Conservation (phyloP, 1,140 invertebrate genomes). For the Bombus affinis region DNA sequence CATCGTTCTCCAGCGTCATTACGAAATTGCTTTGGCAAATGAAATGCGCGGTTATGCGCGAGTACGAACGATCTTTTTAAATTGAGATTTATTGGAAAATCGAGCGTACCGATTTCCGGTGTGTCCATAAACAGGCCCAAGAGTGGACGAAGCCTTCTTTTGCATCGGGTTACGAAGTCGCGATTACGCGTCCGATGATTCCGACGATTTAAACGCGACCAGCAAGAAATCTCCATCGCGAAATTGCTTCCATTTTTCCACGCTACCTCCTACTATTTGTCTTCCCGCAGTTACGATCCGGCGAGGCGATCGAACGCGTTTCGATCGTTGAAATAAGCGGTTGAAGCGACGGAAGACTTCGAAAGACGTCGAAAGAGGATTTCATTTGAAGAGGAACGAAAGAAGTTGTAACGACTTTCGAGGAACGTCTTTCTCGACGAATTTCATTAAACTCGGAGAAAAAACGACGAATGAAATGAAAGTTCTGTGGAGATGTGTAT, state of each 20-base stretch:
- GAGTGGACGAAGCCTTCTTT: background rate
- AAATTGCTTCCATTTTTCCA: slow-evolving; percentile 23
- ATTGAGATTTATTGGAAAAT: slow-evolving; percentile 76
- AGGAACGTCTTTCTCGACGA: background rate
- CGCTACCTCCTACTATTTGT: slow-evolving; percentile 1
- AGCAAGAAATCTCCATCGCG: background rate
- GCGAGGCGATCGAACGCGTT: background rate
- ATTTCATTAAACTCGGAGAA: background rate
- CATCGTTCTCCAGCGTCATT: slow-evolving; percentile 77
- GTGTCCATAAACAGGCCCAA: slow-evolving; percentile 20
- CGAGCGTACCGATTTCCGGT: slow-evolving; percentile 46
- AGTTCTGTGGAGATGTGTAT: too few relatives aligned
- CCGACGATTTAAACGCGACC: slow-evolving; percentile 7
- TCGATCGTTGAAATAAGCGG: background rate
- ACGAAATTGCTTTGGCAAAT: slow-evolving; percentile 79
- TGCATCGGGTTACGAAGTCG: slow-evolving; percentile 46
- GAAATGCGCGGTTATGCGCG: slow-evolving; percentile 71
- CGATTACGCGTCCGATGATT: slow-evolving; percentile 3
- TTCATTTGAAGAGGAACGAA: background rate
- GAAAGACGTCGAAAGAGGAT: too few relatives aligned
- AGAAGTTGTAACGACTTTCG: background rate
- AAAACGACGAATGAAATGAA: too few relatives aligned
- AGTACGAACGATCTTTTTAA: slow-evolving; percentile 51
- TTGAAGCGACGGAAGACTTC: background rate
- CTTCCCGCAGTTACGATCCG: background rate